phyloP scores from a whole-genome alignment of 2,888 invertebrate genomes.

The Lapara coniferarum region DNA sequence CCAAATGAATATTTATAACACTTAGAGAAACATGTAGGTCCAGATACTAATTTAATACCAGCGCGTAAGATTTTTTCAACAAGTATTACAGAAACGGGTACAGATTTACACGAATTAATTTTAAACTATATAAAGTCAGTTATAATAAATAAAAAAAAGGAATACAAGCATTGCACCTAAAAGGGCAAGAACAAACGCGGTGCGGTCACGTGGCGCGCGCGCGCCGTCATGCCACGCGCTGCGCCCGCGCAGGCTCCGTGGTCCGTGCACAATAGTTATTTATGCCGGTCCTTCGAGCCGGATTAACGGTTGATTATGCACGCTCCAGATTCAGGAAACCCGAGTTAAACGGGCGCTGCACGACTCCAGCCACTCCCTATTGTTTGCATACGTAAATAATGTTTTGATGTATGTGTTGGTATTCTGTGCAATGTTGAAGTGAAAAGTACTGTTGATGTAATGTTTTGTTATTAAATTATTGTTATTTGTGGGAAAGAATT shows the following conservation, averaged over 20 bases:
- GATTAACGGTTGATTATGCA: conserved; percentile 81
- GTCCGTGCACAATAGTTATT: conserved; percentile 45
- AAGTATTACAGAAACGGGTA: background rate
- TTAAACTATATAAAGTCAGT: background rate
- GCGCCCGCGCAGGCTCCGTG: conserved; percentile 50
- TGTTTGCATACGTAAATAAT: conserved; percentile 45
- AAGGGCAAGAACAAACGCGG: conserved; percentile 69
- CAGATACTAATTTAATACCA: background rate
- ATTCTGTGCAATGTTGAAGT: background rate
- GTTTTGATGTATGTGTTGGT: conserved; percentile 1
- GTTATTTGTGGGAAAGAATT: too few relatives aligned
- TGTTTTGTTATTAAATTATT: too few relatives aligned
- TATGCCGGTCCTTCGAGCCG: conserved; percentile 67
- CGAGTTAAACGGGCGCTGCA: conserved; percentile 61
- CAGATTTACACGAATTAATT: background rate
- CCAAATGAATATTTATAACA: background rate
- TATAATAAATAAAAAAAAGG: conserved; percentile 5
- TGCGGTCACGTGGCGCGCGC: conserved; percentile 78
- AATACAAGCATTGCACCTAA: conserved; percentile 60
- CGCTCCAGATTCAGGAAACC: conserved; percentile 79
- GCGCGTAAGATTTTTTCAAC: too few relatives aligned
- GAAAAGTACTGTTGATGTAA: background rate
- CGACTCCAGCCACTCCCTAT: conserved; percentile 58
- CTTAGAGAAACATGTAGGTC: background rate
- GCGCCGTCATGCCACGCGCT: conserved; percentile 73